These are phyloP conservation scores for Neofelis nebulosa DNA, from an alignment of 2,113 vertebrate genomes.

Conservation along the genomic window DNA sequence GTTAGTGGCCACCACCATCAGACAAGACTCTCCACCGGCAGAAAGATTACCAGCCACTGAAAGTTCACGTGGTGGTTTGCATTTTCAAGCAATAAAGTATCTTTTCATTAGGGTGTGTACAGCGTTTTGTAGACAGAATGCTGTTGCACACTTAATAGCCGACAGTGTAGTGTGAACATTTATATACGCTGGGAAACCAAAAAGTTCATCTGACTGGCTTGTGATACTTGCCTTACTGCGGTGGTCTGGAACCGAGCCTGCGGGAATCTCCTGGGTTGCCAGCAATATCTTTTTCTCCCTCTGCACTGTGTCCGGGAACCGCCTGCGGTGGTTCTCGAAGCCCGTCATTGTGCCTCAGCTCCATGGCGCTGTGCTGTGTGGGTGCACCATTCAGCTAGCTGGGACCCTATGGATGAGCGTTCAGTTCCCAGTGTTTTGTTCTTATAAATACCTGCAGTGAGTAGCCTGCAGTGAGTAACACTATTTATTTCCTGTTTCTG, in stretches of 20 bases:
- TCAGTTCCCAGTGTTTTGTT: not conserved
- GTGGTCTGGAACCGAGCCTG: not conserved
- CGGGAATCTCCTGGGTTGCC: no score
- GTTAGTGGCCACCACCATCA: not conserved
- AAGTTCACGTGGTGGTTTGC: not conserved
- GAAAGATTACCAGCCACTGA: no score
- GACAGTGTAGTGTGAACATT: accelerated
- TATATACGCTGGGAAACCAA: accelerated
- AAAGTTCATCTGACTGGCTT: accelerated
- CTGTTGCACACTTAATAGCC: not conserved
- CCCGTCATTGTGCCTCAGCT: accelerated
- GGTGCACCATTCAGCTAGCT: not conserved
- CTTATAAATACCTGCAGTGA: not conserved
- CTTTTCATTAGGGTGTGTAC: not conserved
- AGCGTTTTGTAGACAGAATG: accelerated
- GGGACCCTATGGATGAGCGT: not conserved
- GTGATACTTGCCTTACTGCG: accelerated
- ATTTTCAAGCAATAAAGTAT: not conserved
- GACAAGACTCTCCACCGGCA: not conserved
- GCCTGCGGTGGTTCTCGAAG: not conserved
- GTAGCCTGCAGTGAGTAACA: not conserved
- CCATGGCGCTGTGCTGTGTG: not conserved
- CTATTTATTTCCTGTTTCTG: not conserved
- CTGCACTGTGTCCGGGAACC: not conserved
- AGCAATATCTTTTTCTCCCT: no score